Evolutionary conservation across 1,140 invertebrate genomes (phyloP).

Genomic region (Batillaria attramentaria): DNA sequence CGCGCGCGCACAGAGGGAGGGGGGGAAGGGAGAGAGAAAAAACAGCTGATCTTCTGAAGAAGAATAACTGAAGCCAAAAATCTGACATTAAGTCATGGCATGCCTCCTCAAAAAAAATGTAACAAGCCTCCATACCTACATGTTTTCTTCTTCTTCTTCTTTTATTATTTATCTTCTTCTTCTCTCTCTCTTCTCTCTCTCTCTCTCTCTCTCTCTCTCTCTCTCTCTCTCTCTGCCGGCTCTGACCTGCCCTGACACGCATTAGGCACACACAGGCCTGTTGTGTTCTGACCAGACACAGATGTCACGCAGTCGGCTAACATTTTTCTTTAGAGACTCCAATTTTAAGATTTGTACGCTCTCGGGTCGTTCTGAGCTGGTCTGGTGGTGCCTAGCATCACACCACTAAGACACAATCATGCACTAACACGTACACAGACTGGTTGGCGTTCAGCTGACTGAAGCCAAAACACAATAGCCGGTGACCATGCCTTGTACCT

Average conservation of each 20-base stretch:
- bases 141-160: neutral
- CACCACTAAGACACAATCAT: too few relatives aligned
- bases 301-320: neutral
- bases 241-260: neutral
- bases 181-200: constrained; percentile 18
- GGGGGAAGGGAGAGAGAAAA: neutral
- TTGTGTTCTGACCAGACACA: neutral
- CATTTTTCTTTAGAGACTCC: neutral
- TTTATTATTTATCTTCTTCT: neutral
- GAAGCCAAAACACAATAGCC: too few relatives aligned
- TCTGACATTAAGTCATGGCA: neutral
- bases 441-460: too few relatives aligned
- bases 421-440: too few relatives aligned
- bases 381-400: too few relatives aligned
- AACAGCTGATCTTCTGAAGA: neutral
- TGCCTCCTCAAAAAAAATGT: neutral
- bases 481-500: too few relatives aligned
- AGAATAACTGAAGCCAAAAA: neutral
- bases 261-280: neutral
- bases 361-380: too few relatives aligned
- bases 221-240: neutral
- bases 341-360: too few relatives aligned
- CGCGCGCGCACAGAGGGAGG: neutral
- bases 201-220: neutral
- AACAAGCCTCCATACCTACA: neutral